phyloP scores from a whole-genome alignment of 2,888 invertebrate genomes.

The Azorinus chamasolen region DNA sequence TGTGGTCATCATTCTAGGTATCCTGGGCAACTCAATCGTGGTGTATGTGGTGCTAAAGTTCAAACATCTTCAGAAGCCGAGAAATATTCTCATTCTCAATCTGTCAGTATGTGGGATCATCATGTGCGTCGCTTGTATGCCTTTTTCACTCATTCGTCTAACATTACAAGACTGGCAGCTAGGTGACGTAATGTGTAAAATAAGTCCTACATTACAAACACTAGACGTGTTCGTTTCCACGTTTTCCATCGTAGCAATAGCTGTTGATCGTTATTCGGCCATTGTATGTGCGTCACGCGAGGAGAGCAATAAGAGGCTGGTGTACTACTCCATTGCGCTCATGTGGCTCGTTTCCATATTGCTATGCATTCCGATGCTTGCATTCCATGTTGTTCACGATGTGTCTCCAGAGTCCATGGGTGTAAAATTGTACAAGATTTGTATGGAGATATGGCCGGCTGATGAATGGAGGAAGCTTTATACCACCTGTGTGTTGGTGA shows the following conservation, averaged over 20 bases:
- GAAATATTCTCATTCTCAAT: slow-evolving; percentile 80
- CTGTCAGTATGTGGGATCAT: slow-evolving; percentile 80
- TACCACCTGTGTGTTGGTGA: slow-evolving; percentile 73
- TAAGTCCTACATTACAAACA: slow-evolving; percentile 79
- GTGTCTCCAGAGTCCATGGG: slow-evolving; percentile 75
- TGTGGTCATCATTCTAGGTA: slow-evolving; percentile 70
- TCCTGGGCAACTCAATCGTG: slow-evolving; percentile 77
- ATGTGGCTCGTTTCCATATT: slow-evolving; percentile 78
- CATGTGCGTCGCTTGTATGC: slow-evolving; percentile 80
- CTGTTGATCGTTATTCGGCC: slow-evolving; percentile 78
- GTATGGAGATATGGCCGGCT: slow-evolving; percentile 81
- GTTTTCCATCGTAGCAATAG: slow-evolving; percentile 82
- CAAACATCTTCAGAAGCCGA: slow-evolving; percentile 59
- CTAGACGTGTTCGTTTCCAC: slow-evolving; percentile 82
- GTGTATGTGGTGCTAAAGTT: slow-evolving; percentile 73
- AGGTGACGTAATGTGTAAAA: slow-evolving; percentile 76
- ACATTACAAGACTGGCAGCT: slow-evolving; percentile 80
- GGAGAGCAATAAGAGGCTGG: slow-evolving; percentile 36
- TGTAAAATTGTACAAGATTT: slow-evolving; percentile 84
- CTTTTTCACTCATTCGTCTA: slow-evolving; percentile 80
- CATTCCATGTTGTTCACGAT: slow-evolving; percentile 78
- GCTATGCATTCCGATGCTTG: slow-evolving; percentile 77
- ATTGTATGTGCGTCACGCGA: slow-evolving; percentile 71
- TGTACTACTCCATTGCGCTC: slow-evolving; percentile 61
- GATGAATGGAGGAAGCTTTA: slow-evolving; percentile 70